A percentile compares a stretch with the other conserved stretches of the same genome.
phyloP scores from a whole-genome alignment of 1,140 invertebrate genomes.

The Drosophila nasuta region DNA sequence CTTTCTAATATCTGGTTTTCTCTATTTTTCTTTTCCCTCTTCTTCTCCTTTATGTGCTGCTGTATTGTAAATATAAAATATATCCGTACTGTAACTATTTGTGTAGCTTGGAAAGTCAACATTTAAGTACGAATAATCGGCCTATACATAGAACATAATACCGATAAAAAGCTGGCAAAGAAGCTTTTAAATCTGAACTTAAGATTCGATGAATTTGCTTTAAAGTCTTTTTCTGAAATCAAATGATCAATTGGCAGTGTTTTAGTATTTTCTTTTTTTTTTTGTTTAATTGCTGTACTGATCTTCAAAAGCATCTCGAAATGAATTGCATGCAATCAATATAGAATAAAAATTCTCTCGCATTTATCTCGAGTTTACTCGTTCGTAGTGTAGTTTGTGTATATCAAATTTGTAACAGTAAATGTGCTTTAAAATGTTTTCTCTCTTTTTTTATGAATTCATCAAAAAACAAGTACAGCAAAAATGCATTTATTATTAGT shows the following conservation, averaged over 20 bases:
- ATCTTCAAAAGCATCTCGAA: constrained; percentile 25
- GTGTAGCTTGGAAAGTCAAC: constrained; percentile 38
- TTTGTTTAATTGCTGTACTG: constrained; percentile 35
- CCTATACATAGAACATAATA: constrained; percentile 63
- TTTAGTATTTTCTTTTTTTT: constrained; percentile 21
- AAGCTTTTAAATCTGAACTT: constrained; percentile 35
- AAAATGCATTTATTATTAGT: constrained; percentile 38
- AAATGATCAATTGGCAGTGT: constrained; percentile 71
- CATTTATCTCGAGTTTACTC: constrained; percentile 2
- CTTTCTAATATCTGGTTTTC: constrained; percentile 31
- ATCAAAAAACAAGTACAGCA: constrained; percentile 73
- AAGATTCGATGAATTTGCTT: constrained; percentile 58
- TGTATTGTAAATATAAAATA: constrained; percentile 62
- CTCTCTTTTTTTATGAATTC: constrained; percentile 41
- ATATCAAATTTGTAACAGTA: constrained; percentile 61
- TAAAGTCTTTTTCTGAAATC: constrained; percentile 55
- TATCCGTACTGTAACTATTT: constrained; percentile 36
- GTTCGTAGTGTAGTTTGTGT: constrained; percentile 22
- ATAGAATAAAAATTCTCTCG: constrained; percentile 36
- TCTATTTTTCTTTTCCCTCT: not conserved
- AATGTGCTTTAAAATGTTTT: constrained; percentile 71
- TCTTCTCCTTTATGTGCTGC: constrained; percentile 40
- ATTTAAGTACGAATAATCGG: constrained; percentile 35
- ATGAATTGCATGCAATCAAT: constrained; percentile 43
- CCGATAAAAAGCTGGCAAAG: constrained; percentile 34